Evolutionary conservation across 2,797 vertebrate genomes (phyloP).

Genomic region (Cossypha polioptera): DNA sequence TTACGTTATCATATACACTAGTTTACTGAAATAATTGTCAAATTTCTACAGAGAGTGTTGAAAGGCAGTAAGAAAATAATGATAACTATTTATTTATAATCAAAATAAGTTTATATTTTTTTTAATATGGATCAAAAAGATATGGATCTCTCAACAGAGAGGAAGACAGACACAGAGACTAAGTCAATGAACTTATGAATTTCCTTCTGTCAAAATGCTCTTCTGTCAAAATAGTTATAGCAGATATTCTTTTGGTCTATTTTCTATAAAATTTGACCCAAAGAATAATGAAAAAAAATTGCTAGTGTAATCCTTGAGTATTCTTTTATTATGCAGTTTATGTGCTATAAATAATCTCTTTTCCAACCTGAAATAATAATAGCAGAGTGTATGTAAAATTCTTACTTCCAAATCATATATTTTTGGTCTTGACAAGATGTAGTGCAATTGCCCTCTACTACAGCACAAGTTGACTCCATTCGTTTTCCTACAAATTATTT

Average conservation of each 20-base stretch:
- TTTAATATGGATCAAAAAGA: not conserved
- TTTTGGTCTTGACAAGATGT: not conserved
- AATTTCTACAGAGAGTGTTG: not conserved
- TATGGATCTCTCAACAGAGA: not conserved
- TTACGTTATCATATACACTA: not conserved
- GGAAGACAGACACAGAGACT: not conserved
- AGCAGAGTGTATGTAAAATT: not conserved
- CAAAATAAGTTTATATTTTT: not conserved
- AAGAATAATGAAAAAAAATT: not conserved
- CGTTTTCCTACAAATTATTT: not conserved
- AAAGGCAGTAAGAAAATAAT: not conserved
- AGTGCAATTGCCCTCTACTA: not conserved
- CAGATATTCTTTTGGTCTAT: not conserved
- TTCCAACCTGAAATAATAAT: not conserved
- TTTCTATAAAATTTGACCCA: not conserved
- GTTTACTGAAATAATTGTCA: not conserved
- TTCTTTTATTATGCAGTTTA: not conserved
- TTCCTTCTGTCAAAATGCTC: not conserved
- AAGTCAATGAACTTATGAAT: not conserved
- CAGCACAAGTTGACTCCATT: not conserved
- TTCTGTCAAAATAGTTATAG: not conserved
- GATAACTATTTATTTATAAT: not conserved
- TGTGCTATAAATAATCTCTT: not conserved
- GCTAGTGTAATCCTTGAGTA: accelerated
- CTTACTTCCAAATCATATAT: not conserved